Evolutionary conservation across 1,140 invertebrate genomes (phyloP).

Genomic region (Drosophila sp.): DNA sequence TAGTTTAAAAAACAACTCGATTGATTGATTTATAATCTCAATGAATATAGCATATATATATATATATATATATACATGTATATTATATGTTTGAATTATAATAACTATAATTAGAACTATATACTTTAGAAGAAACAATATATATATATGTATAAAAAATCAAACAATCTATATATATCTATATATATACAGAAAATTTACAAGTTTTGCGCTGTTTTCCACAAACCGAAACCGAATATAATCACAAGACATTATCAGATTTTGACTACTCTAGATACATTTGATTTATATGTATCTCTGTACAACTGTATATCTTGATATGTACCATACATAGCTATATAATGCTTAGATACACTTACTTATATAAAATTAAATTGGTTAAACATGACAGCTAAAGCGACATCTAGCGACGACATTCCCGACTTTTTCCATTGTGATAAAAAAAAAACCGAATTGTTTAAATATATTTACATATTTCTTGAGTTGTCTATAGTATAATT

Average conservation of each 20-base stretch:
- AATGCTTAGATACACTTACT: constrained; percentile 7
- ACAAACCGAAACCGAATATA: constrained; percentile 4
- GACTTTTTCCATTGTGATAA: constrained; percentile 8
- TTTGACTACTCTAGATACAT: constrained; percentile 16
- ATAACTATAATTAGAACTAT: too few species aligned
- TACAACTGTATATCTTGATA: constrained; percentile 18
- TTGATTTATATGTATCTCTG: constrained; percentile 20
- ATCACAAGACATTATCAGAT: constrained; percentile 14
- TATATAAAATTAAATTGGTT: constrained; percentile 2
- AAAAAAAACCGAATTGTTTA: not conserved
- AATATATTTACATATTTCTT: not conserved
- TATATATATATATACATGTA: constrained; percentile 15
- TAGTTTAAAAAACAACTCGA: constrained; percentile 53
- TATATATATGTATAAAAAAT: constrained; percentile 3
- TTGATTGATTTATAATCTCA: constrained; percentile 35
- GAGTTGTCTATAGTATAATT: not conserved
- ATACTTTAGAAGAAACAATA: not conserved
- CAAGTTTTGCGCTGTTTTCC: not conserved
- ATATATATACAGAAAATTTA: constrained; percentile 13
- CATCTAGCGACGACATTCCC: constrained; percentile 13
- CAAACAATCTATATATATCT: not conserved
- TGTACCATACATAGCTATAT: constrained; percentile 18
- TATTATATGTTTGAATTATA: too few species aligned
- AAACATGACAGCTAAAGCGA: not conserved
- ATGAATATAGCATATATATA: constrained; percentile 20